Base-by-base conservation (phyloP, 2,888 invertebrate genomes). In the Cheiracanthium punctorium region DNA sequence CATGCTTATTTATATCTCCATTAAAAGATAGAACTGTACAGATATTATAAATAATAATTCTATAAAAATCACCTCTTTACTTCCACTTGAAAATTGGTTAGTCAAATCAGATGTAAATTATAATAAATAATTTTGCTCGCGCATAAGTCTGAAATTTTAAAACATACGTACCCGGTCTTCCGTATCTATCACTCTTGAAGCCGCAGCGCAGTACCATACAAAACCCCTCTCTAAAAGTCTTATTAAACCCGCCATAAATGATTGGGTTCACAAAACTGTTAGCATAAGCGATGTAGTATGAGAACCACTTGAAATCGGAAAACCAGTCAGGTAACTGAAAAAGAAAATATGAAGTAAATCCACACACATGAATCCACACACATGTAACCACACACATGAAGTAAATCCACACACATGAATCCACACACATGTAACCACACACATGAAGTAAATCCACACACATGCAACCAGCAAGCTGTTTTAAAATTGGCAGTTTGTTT, bases 231-330 rank as follows among this genome's bases (percentile, higher is more conserved):
- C 91, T 90, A 87, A 91, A 92, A 72, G 91, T 92, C 76, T 91
- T 91, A 87, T 92, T 92, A 87, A 92, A 91, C 0, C 91, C 91
- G 4, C 92, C 91, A 89, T 92, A 92, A 52, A 92, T 91, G 79
- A 92, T 89, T 0, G 92, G 92, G 88, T 92, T 92, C 37, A 92
- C 89, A 67, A 91, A 91, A 84, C 91, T 92, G 90, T 92, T 92
- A 32, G 91, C 89, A 73, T 91, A 91, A 33, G 91, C 91, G 48
- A 92, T 89, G 82, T 90, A 91, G 65, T 90, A 90, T 41, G 91
- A 90, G 74, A 91, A 90, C 88, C 90, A 92, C 24, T 90, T 86
- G 75, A 91, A 89, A 24, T 89, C 89, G 17, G 77, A 70, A 75
- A 90, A 91, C 92, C 92, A 92, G 4, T 88, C 88, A 0, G 90